Base-by-base conservation (phyloP, 92 coral and sea anemone species). In the Blastomussa wellsi region DNA sequence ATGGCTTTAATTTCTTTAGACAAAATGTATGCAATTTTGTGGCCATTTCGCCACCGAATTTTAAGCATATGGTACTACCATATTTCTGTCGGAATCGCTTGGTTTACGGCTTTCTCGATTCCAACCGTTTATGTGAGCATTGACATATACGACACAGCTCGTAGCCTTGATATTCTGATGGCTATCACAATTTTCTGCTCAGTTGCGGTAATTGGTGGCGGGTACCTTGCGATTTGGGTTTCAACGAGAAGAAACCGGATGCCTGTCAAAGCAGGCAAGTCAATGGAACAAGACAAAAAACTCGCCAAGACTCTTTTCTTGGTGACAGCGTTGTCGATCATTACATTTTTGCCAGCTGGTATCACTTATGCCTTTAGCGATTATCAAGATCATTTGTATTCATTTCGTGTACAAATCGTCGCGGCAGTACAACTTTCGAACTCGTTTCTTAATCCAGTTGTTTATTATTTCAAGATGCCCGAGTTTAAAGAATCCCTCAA, bases 381-480 rank as follows among this genome's bases (percentile, higher is more conserved):
- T 33, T 77, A 77, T 42, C 12, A 22, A 35, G 35, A 32, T 8
- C 48, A 59, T 10, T 4, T 57, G 15, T 75, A 80, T 67, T 80
- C 84, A 64, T 66, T 80, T 7, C 1, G 84, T 38, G 73, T 66
- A 5, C 74, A 80, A 47, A 64, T 80, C 53, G 7, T 44, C 29
- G 20, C 66, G 33, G 82, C 24, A 20, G 71, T 32, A 38, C 51
- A 36, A 67, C 44, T n/a, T 28, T 15, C 75, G 74, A 67, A 80
- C 16, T 80, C 84, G 28, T 80, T 44, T 44, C 49, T 44, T 3
- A 44, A 44, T 44, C 49, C 49, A 44, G 6, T 44, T 44, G 49
- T 44, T 80, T 80, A 80, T 20, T 42, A 75, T 53, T 80, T 80
- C 73, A 80, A 67, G 64, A 80, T 80, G 84, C 84, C 75, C 28